Base-by-base conservation (phyloP, 2,797 vertebrate species). In the Danio albolineatus region DNA sequence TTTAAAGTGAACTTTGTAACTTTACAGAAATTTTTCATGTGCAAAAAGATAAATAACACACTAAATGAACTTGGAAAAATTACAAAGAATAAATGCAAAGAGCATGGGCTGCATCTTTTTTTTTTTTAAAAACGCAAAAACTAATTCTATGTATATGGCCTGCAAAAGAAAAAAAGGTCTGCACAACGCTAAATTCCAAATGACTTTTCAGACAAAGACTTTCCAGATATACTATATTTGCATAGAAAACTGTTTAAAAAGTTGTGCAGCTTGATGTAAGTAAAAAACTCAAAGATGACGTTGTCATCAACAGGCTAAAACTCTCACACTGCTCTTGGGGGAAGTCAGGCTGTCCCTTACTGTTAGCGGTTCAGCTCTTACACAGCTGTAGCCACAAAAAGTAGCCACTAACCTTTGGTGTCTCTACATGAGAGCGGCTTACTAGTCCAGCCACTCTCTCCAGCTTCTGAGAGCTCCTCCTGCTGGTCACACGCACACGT, bases 401-500 rank as follows among this genome's bases (percentile, higher is more conserved):
- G 4, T 13, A 44, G 57, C 72, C 53, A 80, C 59, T 93, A 86
- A 97, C 96, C 95, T 96, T 91, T 78, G 95, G 94, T 78, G 92
- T 78, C 49, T 93, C 86, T 14, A 95, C 89, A 80, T 82, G 91
- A 4, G 91, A 93, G 62, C 76, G 85, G 41, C 89, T 88, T 84
- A 96, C 94, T 86, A 96, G 74, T 60, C 92, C 94, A 41, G 91
- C 92, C 44, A 95, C 92, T 0, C 91, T 92, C 90, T 95, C 93
- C 81, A 94, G 91, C 6, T 93, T 95, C 78, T 92, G 93, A 84
- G 93, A 90, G 0, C 91, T 96, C 79, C 90, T 93, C 87, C 94
- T 94, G 51, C 93, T 94, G 7, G 94, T 95, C 88, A 96, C 95
- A 82, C 88, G 89, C 54, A 96, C 95, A 80, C 91, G 92, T 66